Conservation (phyloP, 1,140 invertebrate species). For the Hetaerina americana region DNA sequence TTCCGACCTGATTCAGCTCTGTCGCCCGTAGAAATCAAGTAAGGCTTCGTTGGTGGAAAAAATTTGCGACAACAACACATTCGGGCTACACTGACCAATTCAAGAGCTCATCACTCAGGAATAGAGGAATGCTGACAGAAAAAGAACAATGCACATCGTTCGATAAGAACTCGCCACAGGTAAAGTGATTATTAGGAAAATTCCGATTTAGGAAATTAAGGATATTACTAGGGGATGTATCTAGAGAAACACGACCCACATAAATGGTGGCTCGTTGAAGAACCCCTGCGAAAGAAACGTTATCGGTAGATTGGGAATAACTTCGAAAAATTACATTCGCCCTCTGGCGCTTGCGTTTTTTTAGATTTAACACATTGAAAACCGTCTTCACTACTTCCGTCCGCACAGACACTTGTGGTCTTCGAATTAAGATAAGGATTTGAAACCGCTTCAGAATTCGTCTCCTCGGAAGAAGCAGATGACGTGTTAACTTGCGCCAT, state of each 20-base stretch:
- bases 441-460: too few relatives aligned
- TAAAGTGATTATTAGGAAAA: background rate
- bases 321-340: background rate
- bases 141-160: background rate
- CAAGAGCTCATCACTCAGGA: background rate
- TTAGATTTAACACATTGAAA: background rate
- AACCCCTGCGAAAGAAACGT: background rate
- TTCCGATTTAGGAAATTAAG: background rate
- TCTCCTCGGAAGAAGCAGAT: too few relatives aligned
- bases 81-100: background rate
- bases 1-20: background rate
- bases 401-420: background rate
- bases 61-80: background rate
- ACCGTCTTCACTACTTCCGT: background rate
- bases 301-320: background rate
- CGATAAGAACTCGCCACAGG: background rate
- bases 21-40: background rate
- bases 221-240: background rate
- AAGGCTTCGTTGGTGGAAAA: background rate
- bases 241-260: background rate
- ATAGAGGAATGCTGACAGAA: background rate
- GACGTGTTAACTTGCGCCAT: too few relatives aligned
- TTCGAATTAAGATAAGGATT: background rate
- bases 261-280: background rate
- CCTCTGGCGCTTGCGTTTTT: background rate